phyloP scores from a whole-genome alignment of 2,113 vertebrate species.

The Vulpes ferrilata region DNA sequence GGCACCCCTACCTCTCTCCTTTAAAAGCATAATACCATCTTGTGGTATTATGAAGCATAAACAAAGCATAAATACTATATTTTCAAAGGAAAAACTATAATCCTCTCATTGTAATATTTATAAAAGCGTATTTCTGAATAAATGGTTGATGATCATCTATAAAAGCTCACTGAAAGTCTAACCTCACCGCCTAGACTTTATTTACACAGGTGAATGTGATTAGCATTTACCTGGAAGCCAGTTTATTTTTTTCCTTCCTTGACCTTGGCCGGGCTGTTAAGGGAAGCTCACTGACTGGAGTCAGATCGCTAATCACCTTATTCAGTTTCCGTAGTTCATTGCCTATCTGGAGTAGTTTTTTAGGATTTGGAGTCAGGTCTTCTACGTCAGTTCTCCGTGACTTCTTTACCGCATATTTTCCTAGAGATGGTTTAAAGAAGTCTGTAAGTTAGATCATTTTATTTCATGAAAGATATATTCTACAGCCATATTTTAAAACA shows the following conservation, averaged over 20 bases:
- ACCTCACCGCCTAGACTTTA: constrained; percentile 1
- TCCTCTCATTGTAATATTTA: constrained; percentile 49
- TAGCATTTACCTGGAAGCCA: constrained; percentile 95
- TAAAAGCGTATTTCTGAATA: constrained; percentile 42
- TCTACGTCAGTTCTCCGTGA: constrained; percentile 98
- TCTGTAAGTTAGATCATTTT: constrained; percentile 22
- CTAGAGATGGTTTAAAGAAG: constrained; percentile 84
- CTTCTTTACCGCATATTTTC: constrained; percentile 98
- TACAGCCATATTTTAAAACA: not conserved
- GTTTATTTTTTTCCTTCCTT: constrained; percentile 99
- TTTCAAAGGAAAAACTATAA: constrained; percentile 52
- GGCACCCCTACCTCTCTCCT: not conserved
- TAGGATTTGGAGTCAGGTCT: constrained; percentile 98
- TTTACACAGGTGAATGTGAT: not conserved
- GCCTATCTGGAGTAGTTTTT: constrained; percentile 97
- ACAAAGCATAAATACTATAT: constrained; percentile 38
- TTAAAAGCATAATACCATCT: not conserved
- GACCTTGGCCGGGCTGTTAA: constrained; percentile 96
- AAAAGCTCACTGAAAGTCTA: constrained; percentile 8
- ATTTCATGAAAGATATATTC: constrained; percentile 29
- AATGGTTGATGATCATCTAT: not conserved
- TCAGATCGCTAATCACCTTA: constrained; percentile 99
- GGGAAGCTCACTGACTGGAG: constrained; percentile 97
- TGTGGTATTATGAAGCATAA: not conserved
- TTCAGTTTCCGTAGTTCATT: constrained; percentile 97